Base-by-base conservation (phyloP, 1,140 invertebrate genomes). In the Drosophila tsacasi region DNA sequence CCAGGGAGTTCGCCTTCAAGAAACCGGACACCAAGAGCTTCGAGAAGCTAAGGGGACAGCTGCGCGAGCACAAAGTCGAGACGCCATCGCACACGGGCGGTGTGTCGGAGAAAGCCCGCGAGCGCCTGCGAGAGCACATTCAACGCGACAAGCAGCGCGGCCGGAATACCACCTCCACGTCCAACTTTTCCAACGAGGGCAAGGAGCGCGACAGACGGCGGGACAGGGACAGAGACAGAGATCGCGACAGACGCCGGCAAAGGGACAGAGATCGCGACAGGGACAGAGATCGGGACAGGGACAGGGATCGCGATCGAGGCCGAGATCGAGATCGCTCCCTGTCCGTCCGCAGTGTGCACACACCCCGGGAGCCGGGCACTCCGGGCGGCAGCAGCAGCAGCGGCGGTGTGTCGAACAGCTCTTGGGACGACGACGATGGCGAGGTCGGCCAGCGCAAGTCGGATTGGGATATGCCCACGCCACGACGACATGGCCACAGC, bases 81-180 rank as follows among this genome's bases (percentile, higher is more conserved):
- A 99, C 98, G 9, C 98, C 98, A 1, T 97, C 98, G 1, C 95
- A 99, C 87, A 98, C 98, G 6, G 98, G 98, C 40, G 98, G 98
- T 27, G 96, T 99, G 4, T 97, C 96, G 42, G 95, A 95, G 60
- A 96, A 97, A 92, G 97, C 97, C 0, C 94, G 95, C 73, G 95
- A 96, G 81, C 94, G 96, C 75, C 94, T 97, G 74, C 93, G 96
- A 37, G 94, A 96, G 72, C 94, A 97, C 59, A 92, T 97, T 47
- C 91, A 84, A 63, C 83, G 77, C 49, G 92, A 92, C 69, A 90
- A 76, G 72, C 93, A 94, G 83, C 93, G 94, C 40, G 67, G 80
- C 39, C 60, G 80, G 2, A 49, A 52, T 47, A 63, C 13, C 32
- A 76, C 19, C 37, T 77, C 39, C 92, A 77, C 46, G 21, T 71